These are phyloP conservation scores for Cichladusa arquata DNA, from an alignment of 2,113 vertebrate species.

Conservation along the genomic window DNA sequence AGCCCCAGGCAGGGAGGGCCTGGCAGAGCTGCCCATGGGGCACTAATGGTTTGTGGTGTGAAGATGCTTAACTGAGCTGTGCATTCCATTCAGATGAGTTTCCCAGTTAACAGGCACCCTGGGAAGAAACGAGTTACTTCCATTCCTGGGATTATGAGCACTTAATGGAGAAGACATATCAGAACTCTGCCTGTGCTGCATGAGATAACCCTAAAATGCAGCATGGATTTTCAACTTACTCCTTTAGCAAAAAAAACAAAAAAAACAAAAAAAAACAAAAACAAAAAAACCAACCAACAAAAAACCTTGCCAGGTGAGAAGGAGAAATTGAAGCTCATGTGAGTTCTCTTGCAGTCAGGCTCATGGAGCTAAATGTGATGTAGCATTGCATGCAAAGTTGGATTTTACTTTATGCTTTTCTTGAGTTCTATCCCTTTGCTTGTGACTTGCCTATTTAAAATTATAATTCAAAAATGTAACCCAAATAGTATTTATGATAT, in stretches of 20 bases:
- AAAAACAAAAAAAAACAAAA: too few relatives aligned
- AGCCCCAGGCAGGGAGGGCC: conserved; percentile 34
- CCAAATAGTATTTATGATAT: background rate
- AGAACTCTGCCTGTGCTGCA: conserved; percentile 44
- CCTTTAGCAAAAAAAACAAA: background rate
- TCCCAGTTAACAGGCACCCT: conserved; percentile 72
- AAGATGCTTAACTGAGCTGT: conserved; percentile 70
- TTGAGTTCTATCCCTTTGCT: background rate
- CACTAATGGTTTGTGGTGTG: conserved; percentile 43
- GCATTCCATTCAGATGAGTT: conserved; percentile 69
- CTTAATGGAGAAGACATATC: conserved; percentile 70
- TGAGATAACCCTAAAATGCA: conserved; percentile 42
- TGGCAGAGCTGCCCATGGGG: conserved; percentile 40
- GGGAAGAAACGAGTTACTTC: conserved; percentile 68
- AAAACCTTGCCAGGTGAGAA: conserved; percentile 47
- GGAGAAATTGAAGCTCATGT: background rate
- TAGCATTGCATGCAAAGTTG: background rate
- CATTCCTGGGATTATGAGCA: conserved; percentile 68
- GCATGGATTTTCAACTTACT: conserved; percentile 38
- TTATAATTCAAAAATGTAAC: background rate
- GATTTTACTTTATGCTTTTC: background rate
- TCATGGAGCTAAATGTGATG: background rate
- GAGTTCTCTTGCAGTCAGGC: background rate
- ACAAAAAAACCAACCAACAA: too few relatives aligned
- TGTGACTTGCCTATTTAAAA: background rate